Evolutionary conservation across 2,888 invertebrate genomes (phyloP), one percentile per base, ranked within the genome.

Genomic region (Alviniconcha strummeri): DNA sequence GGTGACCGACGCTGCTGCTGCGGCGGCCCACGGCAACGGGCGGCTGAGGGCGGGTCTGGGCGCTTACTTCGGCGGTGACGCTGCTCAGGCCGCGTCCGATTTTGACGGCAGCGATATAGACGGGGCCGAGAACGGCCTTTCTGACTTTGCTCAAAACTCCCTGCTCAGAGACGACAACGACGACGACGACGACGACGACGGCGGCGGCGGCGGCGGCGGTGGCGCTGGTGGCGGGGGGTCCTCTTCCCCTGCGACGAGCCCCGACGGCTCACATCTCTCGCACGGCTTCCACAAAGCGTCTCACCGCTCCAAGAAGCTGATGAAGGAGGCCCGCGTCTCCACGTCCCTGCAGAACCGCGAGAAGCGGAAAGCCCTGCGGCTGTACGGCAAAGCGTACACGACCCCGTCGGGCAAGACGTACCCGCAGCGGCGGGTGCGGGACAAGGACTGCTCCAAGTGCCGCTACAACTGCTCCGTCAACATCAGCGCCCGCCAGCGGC

Each of bases 351-450:
- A 57, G 54, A 82, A 64, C 76, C 52, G 82, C 6, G 82, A 82
- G 69, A 60, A 82, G 56, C 19, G 84, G 8, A 77, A 81, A 60
- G 57, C 52, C 8, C 19, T 84, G 71, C 64, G 84, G 60, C 74
- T 81, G 77, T 77, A 69, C 75, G 84, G 84, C 36, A 81, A 84
- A 57, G 77, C 81, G 77, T 84, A 84, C 81, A 84, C 77, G 8
- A 76, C 81, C 17, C 67, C 77, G 11, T 81, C 69, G 52, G 84
- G 84, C 11, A 84, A 76, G 60, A 77, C 36, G 9, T 75, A 81
- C 69, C 76, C 71, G 1, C 78, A 81, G 36, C 36, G 84, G 8
- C 36, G 36, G 52, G 72, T 84, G 8, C 81, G 77, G n/a, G 19
- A 52, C 9, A 84, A 84, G 78, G 84, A 84, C 72, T 84, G 84